Evolutionary conservation across 2,113 vertebrate genomes (phyloP), one percentile per base, ranked within the genome.

Genomic region (Tyrannus savana): DNA sequence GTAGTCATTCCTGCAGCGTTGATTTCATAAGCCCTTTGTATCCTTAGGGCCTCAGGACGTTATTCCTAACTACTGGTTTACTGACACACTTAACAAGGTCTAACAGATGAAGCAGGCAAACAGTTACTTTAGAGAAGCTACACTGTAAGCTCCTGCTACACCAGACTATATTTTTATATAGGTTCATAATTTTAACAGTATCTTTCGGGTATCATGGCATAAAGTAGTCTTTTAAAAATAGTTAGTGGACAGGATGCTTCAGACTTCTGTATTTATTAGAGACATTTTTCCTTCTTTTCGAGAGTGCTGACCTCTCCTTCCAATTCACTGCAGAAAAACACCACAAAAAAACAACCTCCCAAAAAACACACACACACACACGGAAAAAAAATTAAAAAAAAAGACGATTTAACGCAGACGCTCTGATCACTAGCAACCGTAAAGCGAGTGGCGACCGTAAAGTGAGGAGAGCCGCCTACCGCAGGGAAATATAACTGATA

Each of bases 401-500:
- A 46, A 7, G 5, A 46, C 3, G 1, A 74, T 56, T 75, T 60
- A 90, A 56, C 0, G 3, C 1, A 55, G 8, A 31, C 19, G 33
- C 6, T 3, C 5, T 2, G 9, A 50, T 8, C 4, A 31, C 18
- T 2, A 33, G 19, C 60, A 41, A 62, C 37, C 37, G 59, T 28
- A 60, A 37, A 60, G 24, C 6, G 35, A 47, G 0, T 0, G 9
- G 22, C n/a, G 58, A 15, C 7, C 42, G 33, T 11, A 13, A 47
- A 46, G 5, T 0, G 19, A 44, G 13, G 10, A 49, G 19, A 49
- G 13, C 19, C 25, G 39, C 28, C 41, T 18, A 6, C 6, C 23
- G 17, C 28, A 21, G 8, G 28, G 6, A 23, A 1, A 23, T 0
- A 15, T 35, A 37, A 10, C 0, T 17, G 30, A 18, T 2, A 19